A percentile compares a stretch with the other conserved stretches of the same genome.
phyloP scores from a whole-genome alignment of 2,888 invertebrate genomes.

The Agrochola lychnidis region DNA sequence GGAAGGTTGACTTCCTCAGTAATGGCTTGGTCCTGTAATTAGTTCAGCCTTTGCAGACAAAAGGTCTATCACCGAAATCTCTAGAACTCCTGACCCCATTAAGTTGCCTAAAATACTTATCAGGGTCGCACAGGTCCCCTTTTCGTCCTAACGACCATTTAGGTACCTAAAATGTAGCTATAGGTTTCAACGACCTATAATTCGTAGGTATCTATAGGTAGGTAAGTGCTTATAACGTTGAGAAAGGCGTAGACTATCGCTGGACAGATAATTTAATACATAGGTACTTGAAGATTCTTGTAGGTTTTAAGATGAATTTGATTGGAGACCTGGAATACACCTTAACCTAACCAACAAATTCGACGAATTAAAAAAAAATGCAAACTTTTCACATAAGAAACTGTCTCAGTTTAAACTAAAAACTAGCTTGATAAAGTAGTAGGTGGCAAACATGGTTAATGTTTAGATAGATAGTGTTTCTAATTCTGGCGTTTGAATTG shows the following conservation, averaged over 20 bases:
- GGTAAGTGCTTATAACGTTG: neutral
- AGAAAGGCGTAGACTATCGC: neutral
- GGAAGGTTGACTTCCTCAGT: conserved; percentile 2
- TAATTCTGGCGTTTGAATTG: neutral
- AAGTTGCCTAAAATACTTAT: conserved; percentile 42
- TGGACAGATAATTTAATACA: conserved; percentile 4
- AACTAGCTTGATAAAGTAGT: neutral
- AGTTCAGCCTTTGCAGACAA: conserved; percentile 24
- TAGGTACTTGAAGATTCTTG: neutral
- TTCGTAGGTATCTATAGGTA: conserved; percentile 2
- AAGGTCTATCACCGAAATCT: conserved; percentile 40
- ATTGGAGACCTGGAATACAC: neutral
- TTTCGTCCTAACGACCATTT: conserved; percentile 19
- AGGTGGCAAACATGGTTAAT: neutral
- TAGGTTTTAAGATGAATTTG: neutral
- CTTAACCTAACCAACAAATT: neutral
- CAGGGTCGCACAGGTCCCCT: conserved; percentile 29
- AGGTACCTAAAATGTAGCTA: conserved; percentile 23
- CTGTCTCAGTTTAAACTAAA: neutral
- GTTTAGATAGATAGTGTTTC: neutral
- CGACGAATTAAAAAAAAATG: neutral
- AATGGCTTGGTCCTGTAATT: conserved; percentile 14
- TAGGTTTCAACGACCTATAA: conserved; percentile 2
- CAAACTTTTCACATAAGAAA: neutral
- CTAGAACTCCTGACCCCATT: conserved; percentile 25